These are phyloP conservation scores for Pantherophis vulpinus DNA, from an alignment of 2,797 vertebrate genomes.

Conservation along the genomic window DNA sequence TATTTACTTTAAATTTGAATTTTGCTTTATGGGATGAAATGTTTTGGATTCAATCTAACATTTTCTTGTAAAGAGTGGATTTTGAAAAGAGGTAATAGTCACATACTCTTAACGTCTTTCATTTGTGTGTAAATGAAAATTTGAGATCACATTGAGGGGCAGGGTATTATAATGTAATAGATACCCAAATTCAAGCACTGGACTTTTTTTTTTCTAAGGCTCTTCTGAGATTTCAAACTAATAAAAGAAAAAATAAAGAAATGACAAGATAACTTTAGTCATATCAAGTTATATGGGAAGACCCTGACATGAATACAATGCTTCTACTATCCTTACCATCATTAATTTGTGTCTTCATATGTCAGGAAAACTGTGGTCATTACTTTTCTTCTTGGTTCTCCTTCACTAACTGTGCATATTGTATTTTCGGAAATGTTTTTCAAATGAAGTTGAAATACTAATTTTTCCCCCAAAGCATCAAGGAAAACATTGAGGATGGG, in stretches of 20 bases:
- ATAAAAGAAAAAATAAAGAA: background rate
- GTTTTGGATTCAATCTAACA: background rate
- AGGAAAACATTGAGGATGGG: background rate
- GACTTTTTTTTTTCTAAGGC: background rate
- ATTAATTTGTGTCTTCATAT: conserved; percentile 41
- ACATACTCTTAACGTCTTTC: background rate
- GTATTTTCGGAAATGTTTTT: conserved; percentile 37
- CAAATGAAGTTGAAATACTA: conserved; percentile 24
- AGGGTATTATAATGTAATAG: background rate
- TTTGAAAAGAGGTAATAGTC: background rate
- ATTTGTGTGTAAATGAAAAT: background rate
- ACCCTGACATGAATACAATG: background rate
- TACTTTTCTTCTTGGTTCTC: conserved; percentile 9
- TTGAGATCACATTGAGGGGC: background rate
- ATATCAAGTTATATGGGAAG: conserved; percentile 17
- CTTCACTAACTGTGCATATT: conserved; percentile 12
- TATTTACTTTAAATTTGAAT: background rate
- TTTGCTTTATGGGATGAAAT: background rate
- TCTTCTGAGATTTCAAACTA: background rate
- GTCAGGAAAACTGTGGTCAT: conserved; percentile 31
- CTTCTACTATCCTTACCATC: background rate
- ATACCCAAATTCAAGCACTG: background rate
- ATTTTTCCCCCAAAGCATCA: background rate
- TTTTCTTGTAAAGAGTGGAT: background rate
- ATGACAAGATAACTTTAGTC: background rate